Evolutionary conservation across 2,113 vertebrate genomes (phyloP), one percentile per base, ranked within the genome.

Genomic region (Corythaeola cristata): DNA sequence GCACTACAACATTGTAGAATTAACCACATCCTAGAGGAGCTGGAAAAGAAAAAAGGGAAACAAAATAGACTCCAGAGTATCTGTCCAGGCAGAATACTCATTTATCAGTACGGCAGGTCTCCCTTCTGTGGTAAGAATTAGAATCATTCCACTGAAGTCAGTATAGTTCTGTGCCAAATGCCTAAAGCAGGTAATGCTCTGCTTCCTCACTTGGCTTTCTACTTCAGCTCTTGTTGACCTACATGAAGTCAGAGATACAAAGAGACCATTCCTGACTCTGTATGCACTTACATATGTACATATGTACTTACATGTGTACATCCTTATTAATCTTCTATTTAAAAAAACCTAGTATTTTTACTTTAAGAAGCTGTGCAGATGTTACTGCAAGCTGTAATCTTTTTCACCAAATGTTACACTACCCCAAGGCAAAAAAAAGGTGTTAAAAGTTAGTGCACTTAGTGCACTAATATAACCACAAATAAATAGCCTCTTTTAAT

Each of bases 21-120:
- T 95, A 96, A 97, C 96, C 95, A 96, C 96, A 96, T 97, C 96
- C 92, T 92, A 86, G 78, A 88, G 62, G 50, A 90, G 84, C 62
- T 88, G 84, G 62, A 89, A 50, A 47, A 69, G 49, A 79, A 82
- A 84, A 45, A 78, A 83, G 24, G 53, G 35, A 91, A 93, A 79
- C 22, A 33, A 63, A 63, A 12, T 35, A 86, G 69, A 33, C 47
- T 90, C 47, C 19, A 37, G 71, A 44, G 52, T 9, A 78, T 37
- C 63, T 88, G 32, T n/a, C n/a, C 49, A 63, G 49, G 50, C 66
- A 75, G 47, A 86, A 35, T 52, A 24, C 76, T 72, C 66, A 21
- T 0, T 8, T 69, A 55, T 37, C 8, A 0, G 45, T 9, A 20
- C 8, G 0, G 12, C 58, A 82, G 22, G 8, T 49, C 35, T 90